Evolutionary conservation across 1,140 invertebrate species (phyloP).

Genomic region (Aphelenchoides fujianensis): DNA sequence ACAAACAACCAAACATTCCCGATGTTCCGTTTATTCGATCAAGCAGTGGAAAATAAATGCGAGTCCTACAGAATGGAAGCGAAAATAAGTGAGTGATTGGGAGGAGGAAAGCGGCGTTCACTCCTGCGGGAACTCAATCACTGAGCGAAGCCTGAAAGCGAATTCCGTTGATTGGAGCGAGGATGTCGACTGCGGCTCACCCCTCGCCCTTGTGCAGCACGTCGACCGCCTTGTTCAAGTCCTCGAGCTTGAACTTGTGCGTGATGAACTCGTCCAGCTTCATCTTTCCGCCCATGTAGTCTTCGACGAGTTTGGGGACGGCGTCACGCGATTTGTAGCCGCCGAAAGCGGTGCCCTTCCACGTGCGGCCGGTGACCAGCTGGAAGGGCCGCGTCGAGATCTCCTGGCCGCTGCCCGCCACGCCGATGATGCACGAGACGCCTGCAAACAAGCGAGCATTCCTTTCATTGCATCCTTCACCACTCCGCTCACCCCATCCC

Average conservation of each 20-base stretch:
- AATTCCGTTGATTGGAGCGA: no score
- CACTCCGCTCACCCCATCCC: no score
- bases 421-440: conserved; percentile 89
- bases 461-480: no score
- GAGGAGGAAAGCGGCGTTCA: no score
- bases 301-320: conserved; percentile 86
- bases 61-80: no score
- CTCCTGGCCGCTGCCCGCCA: conserved; percentile 68
- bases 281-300: conserved; percentile 80
- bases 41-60: no score
- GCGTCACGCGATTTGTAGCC: conserved; percentile 81
- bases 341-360: conserved; percentile 67
- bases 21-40: no score
- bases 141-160: conserved; percentile 18
- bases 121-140: neutral
- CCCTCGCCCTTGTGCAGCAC: conserved; percentile 68
- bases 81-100: no score
- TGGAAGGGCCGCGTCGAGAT: conserved; percentile 85
- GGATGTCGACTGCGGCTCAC: no score
- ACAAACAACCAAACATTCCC: neutral
- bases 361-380: conserved; percentile 75
- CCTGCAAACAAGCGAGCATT: no score
- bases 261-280: conserved; percentile 92
- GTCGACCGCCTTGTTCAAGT: conserved; percentile 87
- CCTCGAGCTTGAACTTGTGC: conserved; percentile 73